These are phyloP conservation scores for Tetramorium alpestre DNA, from an alignment of 1,140 invertebrate species.

Conservation along the genomic window DNA sequence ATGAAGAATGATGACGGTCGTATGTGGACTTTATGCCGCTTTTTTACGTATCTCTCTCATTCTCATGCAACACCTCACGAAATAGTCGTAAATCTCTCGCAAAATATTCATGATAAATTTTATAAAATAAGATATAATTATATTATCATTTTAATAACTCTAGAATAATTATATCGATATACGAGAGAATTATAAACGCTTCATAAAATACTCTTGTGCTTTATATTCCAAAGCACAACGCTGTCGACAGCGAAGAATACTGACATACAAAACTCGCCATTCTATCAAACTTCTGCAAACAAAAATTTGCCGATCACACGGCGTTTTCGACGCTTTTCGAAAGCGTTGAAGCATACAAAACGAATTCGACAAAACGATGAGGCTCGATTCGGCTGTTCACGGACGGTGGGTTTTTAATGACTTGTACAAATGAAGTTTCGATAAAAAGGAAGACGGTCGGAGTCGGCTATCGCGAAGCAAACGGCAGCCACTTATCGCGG, in stretches of 20 bases:
- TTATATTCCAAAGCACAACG: neutral
- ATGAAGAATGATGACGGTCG: constrained; percentile 38
- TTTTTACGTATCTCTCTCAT: neutral
- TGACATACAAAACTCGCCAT: neutral
- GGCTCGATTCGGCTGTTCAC: constrained; percentile 61
- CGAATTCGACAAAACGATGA: constrained; percentile 17
- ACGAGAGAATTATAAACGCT: neutral
- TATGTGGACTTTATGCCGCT: neutral
- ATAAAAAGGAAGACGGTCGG: constrained; percentile 72
- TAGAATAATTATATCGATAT: neutral
- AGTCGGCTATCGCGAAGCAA: constrained; percentile 66
- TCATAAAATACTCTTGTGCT: neutral
- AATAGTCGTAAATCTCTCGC: neutral
- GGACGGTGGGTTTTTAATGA: constrained; percentile 73
- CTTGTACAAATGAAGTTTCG: constrained; percentile 79
- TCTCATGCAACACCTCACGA: neutral
- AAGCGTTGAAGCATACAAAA: constrained; percentile 46
- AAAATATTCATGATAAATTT: neutral
- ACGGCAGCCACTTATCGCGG: constrained; percentile 79
- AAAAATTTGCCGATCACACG: constrained; percentile 36
- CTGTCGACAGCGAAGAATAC: neutral
- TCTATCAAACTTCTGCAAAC: constrained; percentile 36
- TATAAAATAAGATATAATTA: neutral
- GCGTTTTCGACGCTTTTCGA: constrained; percentile 12
- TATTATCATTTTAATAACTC: neutral